These are phyloP conservation scores for Mycogona germanica DNA, from an alignment of 2,888 invertebrate species.

Conservation along the genomic window DNA sequence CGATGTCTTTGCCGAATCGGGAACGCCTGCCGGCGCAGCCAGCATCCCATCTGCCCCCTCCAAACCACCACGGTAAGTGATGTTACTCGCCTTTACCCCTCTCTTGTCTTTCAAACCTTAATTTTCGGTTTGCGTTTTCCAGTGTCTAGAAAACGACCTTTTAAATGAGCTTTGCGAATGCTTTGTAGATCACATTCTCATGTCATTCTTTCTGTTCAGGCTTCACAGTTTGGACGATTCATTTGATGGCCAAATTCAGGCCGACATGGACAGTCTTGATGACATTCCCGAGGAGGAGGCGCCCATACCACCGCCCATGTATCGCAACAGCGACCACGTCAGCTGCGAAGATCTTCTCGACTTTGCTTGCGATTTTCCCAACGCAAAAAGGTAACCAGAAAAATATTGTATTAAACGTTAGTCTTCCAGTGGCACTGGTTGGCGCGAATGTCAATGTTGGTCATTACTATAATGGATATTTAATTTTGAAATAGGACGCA, in stretches of 20 bases:
- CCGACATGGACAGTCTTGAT: constrained; percentile 47
- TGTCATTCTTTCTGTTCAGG: not conserved
- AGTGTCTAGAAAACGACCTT: too few relatives aligned
- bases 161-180: too few relatives aligned
- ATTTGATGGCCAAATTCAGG: constrained; percentile 50
- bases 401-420: not conserved
- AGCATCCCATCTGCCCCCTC: constrained; percentile 4
- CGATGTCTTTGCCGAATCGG: too few relatives aligned
- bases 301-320: constrained; percentile 32
- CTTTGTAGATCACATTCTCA: too few relatives aligned
- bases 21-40: too few relatives aligned
- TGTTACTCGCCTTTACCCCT: not conserved
- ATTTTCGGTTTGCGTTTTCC: too few relatives aligned
- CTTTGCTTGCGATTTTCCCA: constrained; percentile 71
- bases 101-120: not conserved
- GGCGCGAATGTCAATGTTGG: not conserved
- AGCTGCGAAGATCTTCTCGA: constrained; percentile 84
- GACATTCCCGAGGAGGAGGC: constrained; percentile 40
- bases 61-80: constrained; percentile 16
- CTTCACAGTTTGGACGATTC: constrained; percentile 30
- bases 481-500: constrained; percentile 48
- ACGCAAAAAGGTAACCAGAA: constrained; percentile 34
- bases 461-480: not conserved
- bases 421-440: not conserved
- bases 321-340: constrained; percentile 57